These are phyloP conservation scores for Heliothis subflexa DNA, from an alignment of 1,140 invertebrate genomes.

Conservation along the genomic window DNA sequence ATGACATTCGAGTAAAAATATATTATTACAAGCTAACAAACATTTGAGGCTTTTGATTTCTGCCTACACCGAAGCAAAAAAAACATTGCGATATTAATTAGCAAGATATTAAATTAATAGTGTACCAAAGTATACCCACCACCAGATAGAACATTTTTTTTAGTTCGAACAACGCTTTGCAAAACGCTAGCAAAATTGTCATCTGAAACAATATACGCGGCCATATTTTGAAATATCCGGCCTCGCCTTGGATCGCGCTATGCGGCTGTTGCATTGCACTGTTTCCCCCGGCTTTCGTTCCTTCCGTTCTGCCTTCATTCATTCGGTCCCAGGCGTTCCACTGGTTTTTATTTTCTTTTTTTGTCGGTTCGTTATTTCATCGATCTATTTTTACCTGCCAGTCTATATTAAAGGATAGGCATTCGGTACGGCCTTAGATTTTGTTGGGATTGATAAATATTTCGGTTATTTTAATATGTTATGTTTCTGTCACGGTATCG, in stretches of 20 bases:
- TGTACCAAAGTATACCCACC: no score
- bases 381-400: neutral
- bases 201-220: constrained; percentile 6
- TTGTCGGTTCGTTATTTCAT: neutral
- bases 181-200: neutral
- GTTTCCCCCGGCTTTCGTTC: constrained; percentile 22
- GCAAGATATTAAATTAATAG: no score
- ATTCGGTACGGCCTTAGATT: neutral
- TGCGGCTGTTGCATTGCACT: constrained; percentile 20
- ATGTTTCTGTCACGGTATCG: neutral
- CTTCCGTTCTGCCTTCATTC: constrained; percentile 26
- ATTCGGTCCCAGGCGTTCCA: constrained; percentile 9
- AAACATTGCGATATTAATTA: no score
- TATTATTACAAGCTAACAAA: no score
- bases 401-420: neutral
- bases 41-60: no score
- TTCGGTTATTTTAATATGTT: neutral
- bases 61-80: no score
- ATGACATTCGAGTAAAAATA: no score
- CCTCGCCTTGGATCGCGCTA: neutral
- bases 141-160: neutral
- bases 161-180: neutral
- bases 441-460: neutral
- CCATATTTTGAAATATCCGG: constrained; percentile 34
- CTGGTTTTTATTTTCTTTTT: neutral